Evolutionary conservation across 2,888 invertebrate species (phyloP), one percentile per base, ranked within the genome.

Genomic region (Sussaba pulchella): DNA sequence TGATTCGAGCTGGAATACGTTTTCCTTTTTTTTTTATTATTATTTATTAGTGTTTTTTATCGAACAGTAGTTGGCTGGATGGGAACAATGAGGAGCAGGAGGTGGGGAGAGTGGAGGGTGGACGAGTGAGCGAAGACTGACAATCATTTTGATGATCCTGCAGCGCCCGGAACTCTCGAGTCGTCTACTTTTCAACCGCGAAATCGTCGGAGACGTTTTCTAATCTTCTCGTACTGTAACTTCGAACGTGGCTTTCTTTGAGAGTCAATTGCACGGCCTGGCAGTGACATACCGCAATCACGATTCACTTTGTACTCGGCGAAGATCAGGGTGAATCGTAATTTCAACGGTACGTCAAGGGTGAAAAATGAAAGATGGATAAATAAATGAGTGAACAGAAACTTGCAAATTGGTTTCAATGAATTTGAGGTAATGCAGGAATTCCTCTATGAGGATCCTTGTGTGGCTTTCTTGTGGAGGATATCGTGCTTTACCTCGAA

Each of bases 121-220:
- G 47, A 70, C 41, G 47, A 74, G 70, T 67, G 67, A 54, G 6
- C 24, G 66, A 39, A 43, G 71, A 75, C 70, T 85, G 84, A 81
- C 84, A 85, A 87, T 86, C 86, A 86, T 87, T 86, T 84, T 82
- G 82, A 87, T 87, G 86, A 86, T 87, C 85, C 84, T 83, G 31
- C 80, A 81, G 24, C 80, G 82, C 69, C 83, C 83, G 82, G 83
- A 81, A 76, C 26, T 78, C 64, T 47, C 77, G 47, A 63, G 76
- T 70, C 71, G 72, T 81, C 75, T 67, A 66, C 70, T 75, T 71
- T 41, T 21, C 50, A 39, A 70, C 45, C 43, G 24, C 54, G 24
- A 41, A 57, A 43, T 10, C 0, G 1, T n/a, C n/a, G 14, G 36
- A 9, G 19, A 19, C 19, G 19, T 59, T 59, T n/a, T 59, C 9